A percentile compares a stretch with the other conserved stretches of the same genome.
phyloP scores from a whole-genome alignment of 2,888 invertebrate species.

The Cephus rjabovi region DNA sequence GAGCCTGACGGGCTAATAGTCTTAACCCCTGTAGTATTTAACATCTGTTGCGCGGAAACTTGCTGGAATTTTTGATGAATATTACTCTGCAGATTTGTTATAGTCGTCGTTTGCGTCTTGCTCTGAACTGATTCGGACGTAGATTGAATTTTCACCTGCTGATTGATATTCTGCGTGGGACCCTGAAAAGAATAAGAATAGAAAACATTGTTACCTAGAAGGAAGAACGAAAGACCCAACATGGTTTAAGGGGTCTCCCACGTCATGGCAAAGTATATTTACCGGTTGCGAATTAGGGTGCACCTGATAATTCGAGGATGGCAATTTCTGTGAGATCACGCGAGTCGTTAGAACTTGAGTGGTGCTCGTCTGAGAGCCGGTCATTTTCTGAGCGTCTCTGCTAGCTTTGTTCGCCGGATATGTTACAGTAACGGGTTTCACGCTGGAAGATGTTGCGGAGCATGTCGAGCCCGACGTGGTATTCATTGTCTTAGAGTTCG shows the following conservation, averaged over 20 bases:
- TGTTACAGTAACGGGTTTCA: conserved; percentile 42
- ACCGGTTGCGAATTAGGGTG: conserved; percentile 29
- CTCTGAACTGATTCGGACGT: conserved; percentile 26
- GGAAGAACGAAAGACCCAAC: not conserved
- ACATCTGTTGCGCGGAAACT: conserved; percentile 32
- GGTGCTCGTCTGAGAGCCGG: conserved; percentile 38
- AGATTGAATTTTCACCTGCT: conserved; percentile 34
- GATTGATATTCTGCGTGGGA: conserved; percentile 32
- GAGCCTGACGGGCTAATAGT: conserved; percentile 35
- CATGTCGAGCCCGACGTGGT: conserved; percentile 7
- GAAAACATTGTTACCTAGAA: conserved; percentile 10
- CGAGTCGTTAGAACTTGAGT: conserved; percentile 47
- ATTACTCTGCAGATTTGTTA: conserved; percentile 30
- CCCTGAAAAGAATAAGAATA: conserved; percentile 24
- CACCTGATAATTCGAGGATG: conserved; percentile 32
- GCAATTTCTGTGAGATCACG: conserved; percentile 49
- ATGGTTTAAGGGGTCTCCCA: conserved; percentile 7
- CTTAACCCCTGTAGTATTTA: conserved; percentile 36
- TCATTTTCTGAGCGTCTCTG: conserved; percentile 40
- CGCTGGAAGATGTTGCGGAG: conserved; percentile 24
- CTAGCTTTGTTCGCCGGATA: conserved; percentile 40
- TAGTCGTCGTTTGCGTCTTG: conserved; percentile 25
- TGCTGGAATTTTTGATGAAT: conserved; percentile 43
- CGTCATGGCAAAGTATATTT: conserved; percentile 27
- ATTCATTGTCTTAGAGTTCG: not conserved